phyloP scores from a whole-genome alignment of 1,140 invertebrate genomes.

The Drosophila kanapiae region DNA sequence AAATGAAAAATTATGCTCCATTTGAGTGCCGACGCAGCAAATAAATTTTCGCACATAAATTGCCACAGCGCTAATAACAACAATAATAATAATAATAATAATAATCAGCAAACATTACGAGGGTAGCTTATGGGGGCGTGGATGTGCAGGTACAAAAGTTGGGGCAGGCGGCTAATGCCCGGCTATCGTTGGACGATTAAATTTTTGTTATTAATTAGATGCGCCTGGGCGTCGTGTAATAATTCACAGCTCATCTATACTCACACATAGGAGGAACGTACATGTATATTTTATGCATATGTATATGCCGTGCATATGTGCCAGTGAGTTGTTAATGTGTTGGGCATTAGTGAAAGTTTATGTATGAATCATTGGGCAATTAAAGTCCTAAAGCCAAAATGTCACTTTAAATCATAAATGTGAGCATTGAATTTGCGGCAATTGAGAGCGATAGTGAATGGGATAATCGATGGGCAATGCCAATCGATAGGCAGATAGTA shows the following conservation, averaged over 20 bases:
- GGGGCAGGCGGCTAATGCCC: conserved; percentile 32
- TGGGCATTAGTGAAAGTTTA: conserved; percentile 56
- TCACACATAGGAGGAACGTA: conserved; percentile 3
- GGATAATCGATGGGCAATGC: background rate
- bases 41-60: conserved; percentile 76
- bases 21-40: conserved; percentile 66
- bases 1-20: conserved; percentile 83
- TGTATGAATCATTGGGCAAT: conserved; percentile 22
- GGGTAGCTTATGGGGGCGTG: conserved; percentile 14
- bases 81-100: conserved; percentile 76
- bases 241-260: conserved; percentile 60
- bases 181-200: conserved; percentile 75
- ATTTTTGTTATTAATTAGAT: conserved; percentile 81
- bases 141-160: background rate
- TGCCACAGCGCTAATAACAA: conserved; percentile 73
- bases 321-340: conserved; percentile 66
- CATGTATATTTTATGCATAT: conserved; percentile 3
- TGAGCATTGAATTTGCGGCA: background rate
- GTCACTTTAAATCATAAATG: conserved; percentile 11
- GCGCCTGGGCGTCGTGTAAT: conserved; percentile 56
- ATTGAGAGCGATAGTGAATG: background rate
- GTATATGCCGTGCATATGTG: conserved; percentile 10
- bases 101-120: conserved; percentile 68
- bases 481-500: background rate
- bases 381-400: conserved; percentile 27